Base-by-base conservation (phyloP, 2,888 invertebrate species). In the Rhorus exstirpatorius region DNA sequence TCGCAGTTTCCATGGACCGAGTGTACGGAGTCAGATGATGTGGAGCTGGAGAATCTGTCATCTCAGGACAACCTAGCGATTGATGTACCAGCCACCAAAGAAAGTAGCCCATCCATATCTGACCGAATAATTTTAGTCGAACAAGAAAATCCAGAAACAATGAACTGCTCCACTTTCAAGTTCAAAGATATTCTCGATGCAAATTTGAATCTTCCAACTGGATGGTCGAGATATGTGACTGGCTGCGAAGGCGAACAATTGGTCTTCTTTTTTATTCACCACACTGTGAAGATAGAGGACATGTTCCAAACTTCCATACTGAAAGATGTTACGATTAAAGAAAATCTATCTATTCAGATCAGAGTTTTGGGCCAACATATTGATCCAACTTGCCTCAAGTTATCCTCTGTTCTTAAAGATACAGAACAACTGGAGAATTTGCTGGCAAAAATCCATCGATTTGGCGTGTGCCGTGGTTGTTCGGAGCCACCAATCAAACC, bases 261-360 rank as follows among this genome's bases (percentile, higher is more conserved):
- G 14, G 70, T 31, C 19, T 44, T 31, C 26, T 53, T 10, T 70
- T 53, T 55, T 70, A 8, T 35, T 21, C 1, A 0, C 24, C 46
- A 55, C 10, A 24, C 21, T 31, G 63, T 55, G 19, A n/a, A 51
- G 14, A 70, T 14, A 70, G 35, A 14, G 31, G 26, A 19, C 21
- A 24, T 4, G 14, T 44, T 46, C n/a, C 31, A 24, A 24, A 19
- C 17, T 14, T 67, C 19, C 6, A 67, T 49, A 24, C 21, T 44
- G 67, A 68, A 68, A 63, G 63, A 63, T 17, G 24, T 63, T 10
- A 63, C 38, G 14, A 26, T 63, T 38, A 31, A 35, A 63, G 68
- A 26, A 31, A 51, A 68, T 51, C 0, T 68, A 31, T 68, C 68
- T 12, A 51, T 68, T 7, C 26, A 46, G 19, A 46, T 68, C 49